phyloP scores from a whole-genome alignment of 2,888 invertebrate genomes.

The Polyommatus iphigenia region DNA sequence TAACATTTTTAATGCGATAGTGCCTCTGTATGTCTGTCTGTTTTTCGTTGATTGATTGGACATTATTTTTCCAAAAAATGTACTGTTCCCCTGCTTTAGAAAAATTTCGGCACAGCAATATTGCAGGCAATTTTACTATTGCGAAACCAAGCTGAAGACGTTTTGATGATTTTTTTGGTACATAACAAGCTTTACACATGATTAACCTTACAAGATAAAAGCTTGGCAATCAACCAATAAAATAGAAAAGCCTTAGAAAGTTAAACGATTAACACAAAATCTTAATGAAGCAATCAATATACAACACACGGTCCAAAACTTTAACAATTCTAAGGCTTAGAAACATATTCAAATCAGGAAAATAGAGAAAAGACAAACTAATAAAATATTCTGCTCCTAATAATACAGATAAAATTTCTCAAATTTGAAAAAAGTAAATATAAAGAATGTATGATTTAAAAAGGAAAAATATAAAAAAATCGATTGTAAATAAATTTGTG shows the following conservation, averaged over 20 bases:
- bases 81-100: too few relatives aligned
- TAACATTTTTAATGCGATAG: too few relatives aligned
- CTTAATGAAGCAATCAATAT: conserved; percentile 10
- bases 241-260: conserved; percentile 15
- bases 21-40: too few relatives aligned
- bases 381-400: neutral
- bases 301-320: neutral
- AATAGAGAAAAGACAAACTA: neutral
- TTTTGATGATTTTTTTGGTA: neutral
- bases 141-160: neutral
- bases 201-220: conserved; percentile 4
- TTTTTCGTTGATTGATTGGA: too few relatives aligned
- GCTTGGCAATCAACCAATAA: neutral
- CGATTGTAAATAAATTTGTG: too few relatives aligned
- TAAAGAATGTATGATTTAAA: too few relatives aligned
- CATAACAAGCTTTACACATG: neutral
- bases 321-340: conserved; percentile 1
- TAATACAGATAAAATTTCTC: too few relatives aligned
- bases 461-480: too few relatives aligned
- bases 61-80: too few relatives aligned
- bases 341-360: neutral
- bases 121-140: neutral
- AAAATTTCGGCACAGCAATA: too few relatives aligned
- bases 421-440: too few relatives aligned
- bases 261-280: conserved; percentile 9